These are phyloP conservation scores for Cenopis cana DNA, from an alignment of 2,888 invertebrate species.

Conservation along the genomic window DNA sequence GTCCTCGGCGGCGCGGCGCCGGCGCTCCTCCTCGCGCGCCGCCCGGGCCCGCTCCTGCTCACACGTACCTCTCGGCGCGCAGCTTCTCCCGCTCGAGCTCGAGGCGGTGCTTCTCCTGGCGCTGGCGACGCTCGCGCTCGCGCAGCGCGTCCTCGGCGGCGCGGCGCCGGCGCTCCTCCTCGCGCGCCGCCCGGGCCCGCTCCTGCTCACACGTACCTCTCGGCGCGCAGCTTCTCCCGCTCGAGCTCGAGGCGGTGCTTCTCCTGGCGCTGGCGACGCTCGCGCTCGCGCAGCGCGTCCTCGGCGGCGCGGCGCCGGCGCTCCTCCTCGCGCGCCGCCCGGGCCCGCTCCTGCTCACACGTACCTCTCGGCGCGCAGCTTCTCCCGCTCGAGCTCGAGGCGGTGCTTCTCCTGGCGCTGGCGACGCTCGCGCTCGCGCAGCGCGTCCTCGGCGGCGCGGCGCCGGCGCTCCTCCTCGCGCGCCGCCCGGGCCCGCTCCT, in stretches of 20 bases:
- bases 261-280: slow-evolving; percentile 93
- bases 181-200: slow-evolving; percentile 90
- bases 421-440: too few relatives aligned
- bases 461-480: too few relatives aligned
- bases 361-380: too few relatives aligned
- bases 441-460: too few relatives aligned
- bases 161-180: slow-evolving; percentile 92
- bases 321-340: slow-evolving; percentile 92
- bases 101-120: slow-evolving; percentile 93
- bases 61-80: slow-evolving; percentile 86
- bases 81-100: slow-evolving; percentile 93
- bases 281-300: slow-evolving; percentile 91
- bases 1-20: too few relatives aligned
- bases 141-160: slow-evolving; percentile 91
- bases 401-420: too few relatives aligned
- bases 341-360: slow-evolving; percentile 92
- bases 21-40: too few relatives aligned
- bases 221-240: slow-evolving; percentile 91
- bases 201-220: too few relatives aligned
- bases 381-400: too few relatives aligned
- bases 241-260: slow-evolving; percentile 92
- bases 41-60: too few relatives aligned
- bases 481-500: too few relatives aligned
- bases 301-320: slow-evolving; percentile 92
- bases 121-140: slow-evolving; percentile 92